Evolutionary conservation across 2,113 vertebrate genomes (phyloP).

Genomic region (Galbula dea): DNA sequence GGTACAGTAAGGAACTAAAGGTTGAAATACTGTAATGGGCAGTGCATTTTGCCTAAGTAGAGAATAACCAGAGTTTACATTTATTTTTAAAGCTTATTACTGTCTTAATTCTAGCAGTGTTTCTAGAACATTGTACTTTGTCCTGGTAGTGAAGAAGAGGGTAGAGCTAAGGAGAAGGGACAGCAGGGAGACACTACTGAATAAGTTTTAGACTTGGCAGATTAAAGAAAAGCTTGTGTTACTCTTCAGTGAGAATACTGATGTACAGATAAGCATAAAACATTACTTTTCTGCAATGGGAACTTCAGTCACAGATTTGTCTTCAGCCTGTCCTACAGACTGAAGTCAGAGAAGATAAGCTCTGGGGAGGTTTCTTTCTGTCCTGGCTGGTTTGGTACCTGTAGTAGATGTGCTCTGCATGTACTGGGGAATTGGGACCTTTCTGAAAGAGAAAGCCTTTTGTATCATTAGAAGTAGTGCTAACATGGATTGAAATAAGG

Average conservation of each 20-base stretch:
- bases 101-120: neutral
- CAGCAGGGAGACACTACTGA: neutral
- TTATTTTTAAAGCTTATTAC: neutral
- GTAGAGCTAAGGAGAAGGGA: neutral
- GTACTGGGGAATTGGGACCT: neutral
- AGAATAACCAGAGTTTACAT: neutral
- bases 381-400: neutral
- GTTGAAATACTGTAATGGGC: neutral
- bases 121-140: neutral
- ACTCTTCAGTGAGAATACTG: neutral
- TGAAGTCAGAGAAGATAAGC: neutral
- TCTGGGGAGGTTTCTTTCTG: neutral
- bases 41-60: neutral
- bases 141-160: neutral
- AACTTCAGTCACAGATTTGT: neutral
- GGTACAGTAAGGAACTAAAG: neutral
- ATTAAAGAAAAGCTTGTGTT: neutral
- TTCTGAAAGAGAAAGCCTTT: neutral
- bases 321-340: neutral
- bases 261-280: neutral
- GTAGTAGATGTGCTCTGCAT: neutral
- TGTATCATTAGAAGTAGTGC: neutral
- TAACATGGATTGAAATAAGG: neutral
- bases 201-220: neutral
- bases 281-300: neutral